Percentiles rank a stretch among this genome's conserved stretches.
phyloP scores from a whole-genome alignment of 1,140 invertebrate species.

The Scaptomyza graminum region DNA sequence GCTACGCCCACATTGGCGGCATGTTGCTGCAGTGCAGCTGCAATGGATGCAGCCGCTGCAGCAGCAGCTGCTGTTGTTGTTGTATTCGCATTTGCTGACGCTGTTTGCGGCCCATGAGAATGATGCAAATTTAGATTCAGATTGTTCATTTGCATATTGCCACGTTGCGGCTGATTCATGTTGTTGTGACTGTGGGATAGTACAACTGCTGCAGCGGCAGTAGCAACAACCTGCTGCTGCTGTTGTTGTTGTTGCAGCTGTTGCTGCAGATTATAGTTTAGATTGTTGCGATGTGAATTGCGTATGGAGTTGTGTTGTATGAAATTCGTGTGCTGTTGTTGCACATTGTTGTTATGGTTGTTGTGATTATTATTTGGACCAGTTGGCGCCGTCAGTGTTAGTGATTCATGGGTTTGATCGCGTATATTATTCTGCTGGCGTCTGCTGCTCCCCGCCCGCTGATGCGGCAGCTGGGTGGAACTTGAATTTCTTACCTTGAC shows the following conservation, averaged over 20 bases:
- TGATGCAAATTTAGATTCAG: slow-evolving; percentile 71
- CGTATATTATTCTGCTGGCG: slow-evolving; percentile 81
- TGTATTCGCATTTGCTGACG: slow-evolving; percentile 27
- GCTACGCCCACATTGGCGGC: slow-evolving; percentile 53
- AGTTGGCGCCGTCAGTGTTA: slow-evolving; percentile 66
- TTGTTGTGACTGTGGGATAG: slow-evolving; percentile 62
- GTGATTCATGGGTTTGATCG: slow-evolving; percentile 78
- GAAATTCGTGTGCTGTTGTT: slow-evolving; percentile 70
- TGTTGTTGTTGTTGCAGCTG: slow-evolving; percentile 67
- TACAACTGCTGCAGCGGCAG: slow-evolving; percentile 76
- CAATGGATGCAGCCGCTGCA: slow-evolving; percentile 75
- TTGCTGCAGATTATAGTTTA: slow-evolving; percentile 76
- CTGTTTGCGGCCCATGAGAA: slow-evolving; percentile 54
- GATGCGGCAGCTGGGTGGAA: slow-evolving; percentile 54
- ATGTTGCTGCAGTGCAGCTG: slow-evolving; percentile 74
- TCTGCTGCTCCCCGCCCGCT: slow-evolving; percentile 64
- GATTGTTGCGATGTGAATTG: slow-evolving; percentile 80
- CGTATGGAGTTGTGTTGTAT: slow-evolving; percentile 82
- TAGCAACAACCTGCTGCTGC: slow-evolving; percentile 74
- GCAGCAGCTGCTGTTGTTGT: slow-evolving; percentile 70
- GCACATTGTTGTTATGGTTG: slow-evolving; percentile 51
- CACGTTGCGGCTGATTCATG: slow-evolving; percentile 65
- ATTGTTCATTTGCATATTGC: slow-evolving; percentile 76
- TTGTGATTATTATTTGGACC: slow-evolving; percentile 50
- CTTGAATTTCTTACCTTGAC: slow-evolving; percentile 81